phyloP scores from a whole-genome alignment of 2,113 vertebrate species.

The Rhinogobius similis region DNA sequence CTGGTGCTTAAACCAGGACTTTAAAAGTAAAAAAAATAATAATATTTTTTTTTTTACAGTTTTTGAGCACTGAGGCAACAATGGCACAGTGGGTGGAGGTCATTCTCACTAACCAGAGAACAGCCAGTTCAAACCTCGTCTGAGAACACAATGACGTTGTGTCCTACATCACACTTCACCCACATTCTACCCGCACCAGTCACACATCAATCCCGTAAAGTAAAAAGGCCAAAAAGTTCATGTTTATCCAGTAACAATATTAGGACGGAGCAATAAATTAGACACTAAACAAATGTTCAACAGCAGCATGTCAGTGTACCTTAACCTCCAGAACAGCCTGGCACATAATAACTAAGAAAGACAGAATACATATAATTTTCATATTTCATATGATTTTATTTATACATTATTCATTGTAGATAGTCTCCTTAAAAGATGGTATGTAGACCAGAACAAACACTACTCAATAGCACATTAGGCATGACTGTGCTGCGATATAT shows the following conservation, averaged over 20 bases:
- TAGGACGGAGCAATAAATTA: neutral
- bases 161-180: neutral
- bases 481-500: conserved; percentile 14
- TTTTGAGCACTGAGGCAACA: neutral
- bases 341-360: no score
- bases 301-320: neutral
- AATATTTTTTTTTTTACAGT: no score
- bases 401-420: neutral
- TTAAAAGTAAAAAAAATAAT: no score
- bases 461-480: conserved; percentile 10
- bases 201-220: no score
- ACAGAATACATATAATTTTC: no score
- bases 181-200: neutral
- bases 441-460: conserved; percentile 9
- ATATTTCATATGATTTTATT: no score
- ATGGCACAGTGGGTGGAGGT: neutral
- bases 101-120: neutral
- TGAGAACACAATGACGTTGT: neutral
- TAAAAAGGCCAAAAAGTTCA: neutral
- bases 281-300: neutral
- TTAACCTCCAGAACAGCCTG: neutral
- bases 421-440: neutral
- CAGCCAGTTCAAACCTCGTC: neutral
- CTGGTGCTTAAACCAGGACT: neutral
- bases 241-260: neutral